Evolutionary conservation across 2,113 vertebrate species (phyloP), one percentile per base, ranked within the genome.

Genomic region (Dipodomys ordii): DNA sequence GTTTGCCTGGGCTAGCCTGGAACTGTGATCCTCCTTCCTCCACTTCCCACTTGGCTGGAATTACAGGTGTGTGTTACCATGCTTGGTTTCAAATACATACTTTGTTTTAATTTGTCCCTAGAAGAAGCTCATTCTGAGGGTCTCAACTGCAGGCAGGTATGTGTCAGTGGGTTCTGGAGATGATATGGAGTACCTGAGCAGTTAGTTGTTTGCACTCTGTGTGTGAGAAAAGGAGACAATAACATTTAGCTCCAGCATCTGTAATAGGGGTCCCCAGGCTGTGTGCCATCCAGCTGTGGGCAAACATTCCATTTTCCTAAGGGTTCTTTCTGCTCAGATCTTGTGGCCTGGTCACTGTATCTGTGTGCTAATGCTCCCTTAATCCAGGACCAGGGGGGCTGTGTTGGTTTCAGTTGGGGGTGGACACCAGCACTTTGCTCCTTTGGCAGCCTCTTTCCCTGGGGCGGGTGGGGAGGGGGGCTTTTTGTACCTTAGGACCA

Each of bases 331-430:
- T 84, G 46, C 76, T 39, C 28, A 6, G 8, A 12, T 44, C 49
- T 30, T 3, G 4, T 4, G 68, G 53, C 62, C 27, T 1, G 44
- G 57, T n/a, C 3, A 0, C 46, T 0, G 60, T 32, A 25, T 44
- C 28, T 57, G 4, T 4, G 22, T 64, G 57, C 46, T 49, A 20
- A 32, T 4, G 32, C 23, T 6, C 16, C 10, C 23, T 62, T 27
- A 44, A 28, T 39, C 3, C 3, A 12, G 12, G 53, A 2, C 53
- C 46, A 30, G 74, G 68, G 13, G 79, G 11, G 22, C 53, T 62
- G 46, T 0, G 0, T 11, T 25, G 20, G 39, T 0, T 2, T 8
- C 30, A 28, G 46, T 23, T 0, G 10, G 23, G n/a, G 65, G 0
- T 11, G 28, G 80, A 39, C 25, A 4, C 19, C 7, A 7, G 72